Evolutionary conservation across 1,140 invertebrate species (phyloP), one percentile per base, ranked within the genome.

Genomic region (Penaeus japonicus): DNA sequence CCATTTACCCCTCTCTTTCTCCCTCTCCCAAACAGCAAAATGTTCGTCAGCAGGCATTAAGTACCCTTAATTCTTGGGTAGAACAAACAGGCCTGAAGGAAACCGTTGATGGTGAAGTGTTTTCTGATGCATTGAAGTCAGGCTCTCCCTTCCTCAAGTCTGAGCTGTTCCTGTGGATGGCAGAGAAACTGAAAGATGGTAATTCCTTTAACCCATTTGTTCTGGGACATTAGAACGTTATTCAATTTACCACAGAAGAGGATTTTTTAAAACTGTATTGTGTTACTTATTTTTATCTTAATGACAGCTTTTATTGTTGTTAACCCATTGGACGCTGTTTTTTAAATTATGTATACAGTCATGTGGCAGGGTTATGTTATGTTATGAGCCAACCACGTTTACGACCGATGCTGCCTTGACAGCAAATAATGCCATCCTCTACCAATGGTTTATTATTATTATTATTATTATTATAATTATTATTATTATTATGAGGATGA

Each of bases 101-200:
- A 91, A 95, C 98, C 89, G 96, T 98, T 86, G 97, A 98, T 73
- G 95, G 95, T 32, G 97, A 99, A 94, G 97, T 98, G 93, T 94
- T 98, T 87, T 94, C 94, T 59, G 97, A 98, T 93, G 96, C 96
- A 20, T 93, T 99, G 0, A 96, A 96, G 91, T 92, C 94, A 22
- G 97, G 97, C 75, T 97, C 97, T 35, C 97, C 97, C 1, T 94
- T 95, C 59, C 93, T 98, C 0, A 94, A 96, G 85, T 93, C 95
- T 0, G 96, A 98, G 92, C 92, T 99, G 53, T 96, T 97, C 94
- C 93, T 93, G 65, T 99, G 97, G 97, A 92, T 98, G 65, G 94
- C 96, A 1, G 96, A 96, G 85, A 96, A 96, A 90, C 93, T 98
- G 89, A 96, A 96, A 0, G 93, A 94, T 87, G 94, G 95, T 95